Conservation (phyloP, 2,797 vertebrate species). For the Lithobates sylvaticus region DNA sequence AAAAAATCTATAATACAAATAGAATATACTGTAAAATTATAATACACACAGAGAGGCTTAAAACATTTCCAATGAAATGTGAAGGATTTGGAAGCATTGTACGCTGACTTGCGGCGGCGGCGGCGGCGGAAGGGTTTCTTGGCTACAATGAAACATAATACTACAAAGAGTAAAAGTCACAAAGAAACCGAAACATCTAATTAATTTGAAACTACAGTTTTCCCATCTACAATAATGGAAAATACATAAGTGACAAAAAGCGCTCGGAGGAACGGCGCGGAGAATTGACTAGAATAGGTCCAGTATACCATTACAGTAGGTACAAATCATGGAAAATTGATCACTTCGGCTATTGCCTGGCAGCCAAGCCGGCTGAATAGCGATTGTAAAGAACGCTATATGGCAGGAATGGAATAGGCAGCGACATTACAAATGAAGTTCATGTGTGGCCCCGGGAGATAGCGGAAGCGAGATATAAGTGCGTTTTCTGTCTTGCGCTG, state of each 20-base stretch:
- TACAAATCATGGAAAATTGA: slow-evolving; percentile 42
- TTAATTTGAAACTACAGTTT: neutral
- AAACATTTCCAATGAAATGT: no score
- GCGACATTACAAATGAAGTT: slow-evolving; percentile 37
- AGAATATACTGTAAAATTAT: no score
- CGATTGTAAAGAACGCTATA: slow-evolving; percentile 26
- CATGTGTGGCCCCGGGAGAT: slow-evolving; percentile 46
- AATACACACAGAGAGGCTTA: no score
- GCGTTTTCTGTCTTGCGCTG: neutral
- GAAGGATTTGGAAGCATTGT: no score
- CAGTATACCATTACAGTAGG: neutral
- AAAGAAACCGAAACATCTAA: neutral
- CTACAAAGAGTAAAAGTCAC: neutral
- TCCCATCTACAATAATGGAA: neutral
- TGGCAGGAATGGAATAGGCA: slow-evolving; percentile 10
- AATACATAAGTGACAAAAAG: neutral
- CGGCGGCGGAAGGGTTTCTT: no score
- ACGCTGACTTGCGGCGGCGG: no score
- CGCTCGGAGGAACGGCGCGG: neutral
- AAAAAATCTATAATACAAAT: no score
- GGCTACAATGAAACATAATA: no score
- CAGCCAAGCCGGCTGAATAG: neutral
- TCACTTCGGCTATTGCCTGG: slow-evolving; percentile 15
- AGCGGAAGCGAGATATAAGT: slow-evolving; percentile 5
- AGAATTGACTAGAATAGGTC: neutral